Base-by-base conservation (phyloP, 2,888 invertebrate species). In the Xylota sylvarum region DNA sequence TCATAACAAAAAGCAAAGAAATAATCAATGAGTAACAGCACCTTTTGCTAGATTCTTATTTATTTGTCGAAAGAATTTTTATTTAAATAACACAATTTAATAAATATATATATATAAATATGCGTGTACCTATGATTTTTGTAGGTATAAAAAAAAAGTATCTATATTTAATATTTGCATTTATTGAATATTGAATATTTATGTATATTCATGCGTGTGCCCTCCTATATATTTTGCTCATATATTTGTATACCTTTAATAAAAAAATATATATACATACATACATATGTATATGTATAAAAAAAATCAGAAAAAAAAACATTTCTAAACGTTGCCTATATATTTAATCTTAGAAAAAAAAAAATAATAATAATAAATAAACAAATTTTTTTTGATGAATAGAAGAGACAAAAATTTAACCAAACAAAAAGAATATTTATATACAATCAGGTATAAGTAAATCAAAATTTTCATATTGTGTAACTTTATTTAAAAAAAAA, bases 221-320 rank as follows among this genome's bases (percentile, higher is more conserved):
- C 87, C 87, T 87, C 87, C 87, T 87, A 87, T 87, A 87, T 87
- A 87, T 87, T 87, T 87, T 87, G 87, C 87, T 87, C 87, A 87
- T 87, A 87, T 87, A 82, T 82, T 87, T 87, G 82, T 87, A 87
- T 82, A 87, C 82, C 82, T 87, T 82, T 83, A 87, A 78, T 58
- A 65, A 70, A 74, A 52, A 35, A 56, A 65, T 64, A 55, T 14
- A 76, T 55, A 58, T 35, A 73, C 7, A 79, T 46, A 70, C 30
- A 55, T 12, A 65, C 23, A 56, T 40, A 50, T 58, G 70, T 48
- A 76, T 69, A 62, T 73, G 72, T 81, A 76, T 70, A 64, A 64
- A 62, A 79, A 65, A 64, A 60, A 74, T 62, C 62, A 76, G 73
- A 72, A 87, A 87, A 85, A 73, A 82, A 69, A 85, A 56, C 67